phyloP scores from a whole-genome alignment of 2,888 invertebrate species.

The Ochlodes sylvanus region DNA sequence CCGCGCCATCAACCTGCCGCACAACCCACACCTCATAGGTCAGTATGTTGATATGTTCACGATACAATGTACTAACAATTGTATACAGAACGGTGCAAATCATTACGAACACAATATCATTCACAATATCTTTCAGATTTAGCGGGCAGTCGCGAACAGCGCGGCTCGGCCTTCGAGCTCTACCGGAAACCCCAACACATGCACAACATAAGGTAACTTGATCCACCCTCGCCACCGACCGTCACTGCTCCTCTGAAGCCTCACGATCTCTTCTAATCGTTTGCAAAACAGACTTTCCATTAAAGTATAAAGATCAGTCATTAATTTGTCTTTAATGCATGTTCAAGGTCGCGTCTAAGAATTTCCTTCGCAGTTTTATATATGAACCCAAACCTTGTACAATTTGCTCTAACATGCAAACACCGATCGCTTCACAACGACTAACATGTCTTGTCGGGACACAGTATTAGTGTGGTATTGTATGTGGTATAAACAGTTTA shows the following conservation, averaged over 20 bases:
- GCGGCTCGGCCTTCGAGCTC: conserved; percentile 97
- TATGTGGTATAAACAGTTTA: conserved; percentile 78
- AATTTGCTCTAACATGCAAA: conserved; percentile 86
- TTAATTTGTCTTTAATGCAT: conserved; percentile 55
- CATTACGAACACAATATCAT: no score
- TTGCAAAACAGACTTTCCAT: conserved; percentile 19
- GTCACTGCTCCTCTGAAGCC: conserved; percentile 32
- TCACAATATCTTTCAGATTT: conserved; percentile 85
- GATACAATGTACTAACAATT: no score
- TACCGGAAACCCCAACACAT: conserved; percentile 95
- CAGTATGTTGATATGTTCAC: conserved; percentile 21
- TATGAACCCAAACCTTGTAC: conserved; percentile 62
- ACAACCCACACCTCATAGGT: conserved; percentile 82
- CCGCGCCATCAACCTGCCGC: conserved; percentile 78
- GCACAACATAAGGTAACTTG: conserved; percentile 90
- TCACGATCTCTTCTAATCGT: conserved; percentile 32
- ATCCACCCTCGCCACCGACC: conserved; percentile 39
- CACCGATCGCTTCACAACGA: conserved; percentile 85
- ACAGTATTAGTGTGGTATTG: conserved; percentile 81
- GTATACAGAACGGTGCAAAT: no score
- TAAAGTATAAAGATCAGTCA: background rate
- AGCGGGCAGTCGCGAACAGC: conserved; percentile 94
- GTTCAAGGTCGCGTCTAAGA: conserved; percentile 51
- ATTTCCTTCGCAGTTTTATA: conserved; percentile 40
- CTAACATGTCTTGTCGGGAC: conserved; percentile 83